These are phyloP conservation scores for Cavia porcellus DNA, from an alignment of 2,113 vertebrate species.

Conservation along the genomic window DNA sequence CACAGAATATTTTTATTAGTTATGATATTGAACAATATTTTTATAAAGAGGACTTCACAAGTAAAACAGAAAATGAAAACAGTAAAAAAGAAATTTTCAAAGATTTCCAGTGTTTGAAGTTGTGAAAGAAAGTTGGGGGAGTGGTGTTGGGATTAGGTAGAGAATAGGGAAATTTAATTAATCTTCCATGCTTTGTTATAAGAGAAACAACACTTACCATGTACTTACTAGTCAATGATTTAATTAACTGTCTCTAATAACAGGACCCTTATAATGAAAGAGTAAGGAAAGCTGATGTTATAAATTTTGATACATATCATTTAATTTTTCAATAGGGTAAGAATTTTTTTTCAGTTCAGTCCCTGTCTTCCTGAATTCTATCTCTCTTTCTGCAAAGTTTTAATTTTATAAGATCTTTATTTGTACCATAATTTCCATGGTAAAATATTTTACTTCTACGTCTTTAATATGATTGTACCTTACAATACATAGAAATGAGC, in stretches of 20 bases:
- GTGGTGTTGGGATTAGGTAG: too few relatives aligned
- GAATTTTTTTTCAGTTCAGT: background rate
- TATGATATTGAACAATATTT: background rate
- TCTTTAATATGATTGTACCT: background rate
- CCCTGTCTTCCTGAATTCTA: rapidly evolving
- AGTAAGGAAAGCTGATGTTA: background rate
- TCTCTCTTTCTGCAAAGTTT: background rate
- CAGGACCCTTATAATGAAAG: background rate
- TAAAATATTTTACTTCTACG: background rate
- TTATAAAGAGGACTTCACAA: background rate
- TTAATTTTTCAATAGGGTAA: background rate
- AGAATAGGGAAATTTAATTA: background rate
- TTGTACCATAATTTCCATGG: background rate
- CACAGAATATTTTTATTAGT: background rate
- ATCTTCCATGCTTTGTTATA: background rate
- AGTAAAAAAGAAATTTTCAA: background rate
- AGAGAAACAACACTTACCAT: background rate
- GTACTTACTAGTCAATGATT: background rate
- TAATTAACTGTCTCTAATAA: background rate
- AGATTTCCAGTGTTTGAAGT: background rate
- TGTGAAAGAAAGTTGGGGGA: background rate
- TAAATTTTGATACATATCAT: background rate
- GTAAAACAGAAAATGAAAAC: background rate
- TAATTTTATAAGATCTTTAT: background rate
- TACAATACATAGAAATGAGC: background rate